Percentiles rank a stretch among this genome's conserved stretches.
phyloP scores from a whole-genome alignment of 1,140 invertebrate genomes.

The Aphidius ervi region DNA sequence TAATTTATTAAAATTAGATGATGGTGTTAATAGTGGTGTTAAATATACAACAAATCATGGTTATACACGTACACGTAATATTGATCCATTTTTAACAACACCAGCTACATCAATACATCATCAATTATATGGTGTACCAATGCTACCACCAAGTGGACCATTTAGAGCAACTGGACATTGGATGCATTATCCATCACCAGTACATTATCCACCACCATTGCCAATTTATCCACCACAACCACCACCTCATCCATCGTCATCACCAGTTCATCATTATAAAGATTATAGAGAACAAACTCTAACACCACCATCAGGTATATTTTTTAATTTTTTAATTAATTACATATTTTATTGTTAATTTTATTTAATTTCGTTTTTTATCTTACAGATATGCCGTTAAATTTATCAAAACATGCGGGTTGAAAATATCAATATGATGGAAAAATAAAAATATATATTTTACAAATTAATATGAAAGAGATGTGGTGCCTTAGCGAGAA shows the following conservation, averaged over 20 bases:
- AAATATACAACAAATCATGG: conserved; percentile 49
- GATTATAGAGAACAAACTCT: conserved; percentile 52
- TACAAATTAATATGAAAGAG: conserved; percentile 19
- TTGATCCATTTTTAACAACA: conserved; percentile 43
- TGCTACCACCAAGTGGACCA: conserved; percentile 45
- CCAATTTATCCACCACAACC: conserved; percentile 45
- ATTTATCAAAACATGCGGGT: conserved; percentile 54
- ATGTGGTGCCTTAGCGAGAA: conserved; percentile 48
- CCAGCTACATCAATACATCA: conserved; percentile 44
- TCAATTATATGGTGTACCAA: conserved; percentile 46
- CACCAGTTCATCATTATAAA: conserved; percentile 49
- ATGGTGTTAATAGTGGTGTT: conserved; percentile 45
- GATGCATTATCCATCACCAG: conserved; percentile 55
- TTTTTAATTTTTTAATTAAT: neutral
- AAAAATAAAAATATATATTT: neutral
- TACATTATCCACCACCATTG: conserved; percentile 49
- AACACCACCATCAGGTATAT: conserved; percentile 50
- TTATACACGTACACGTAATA: conserved; percentile 38
- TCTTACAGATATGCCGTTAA: conserved; percentile 52
- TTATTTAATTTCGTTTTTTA: neutral
- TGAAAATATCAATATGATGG: conserved; percentile 47
- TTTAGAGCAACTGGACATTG: conserved; percentile 52
- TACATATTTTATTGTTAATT: neutral
- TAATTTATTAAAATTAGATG: conserved; percentile 48
- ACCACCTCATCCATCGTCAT: conserved; percentile 44